Evolutionary conservation across 2,113 vertebrate species (phyloP), one percentile per base, ranked within the genome.

Genomic region (Saccopteryx bilineata): DNA sequence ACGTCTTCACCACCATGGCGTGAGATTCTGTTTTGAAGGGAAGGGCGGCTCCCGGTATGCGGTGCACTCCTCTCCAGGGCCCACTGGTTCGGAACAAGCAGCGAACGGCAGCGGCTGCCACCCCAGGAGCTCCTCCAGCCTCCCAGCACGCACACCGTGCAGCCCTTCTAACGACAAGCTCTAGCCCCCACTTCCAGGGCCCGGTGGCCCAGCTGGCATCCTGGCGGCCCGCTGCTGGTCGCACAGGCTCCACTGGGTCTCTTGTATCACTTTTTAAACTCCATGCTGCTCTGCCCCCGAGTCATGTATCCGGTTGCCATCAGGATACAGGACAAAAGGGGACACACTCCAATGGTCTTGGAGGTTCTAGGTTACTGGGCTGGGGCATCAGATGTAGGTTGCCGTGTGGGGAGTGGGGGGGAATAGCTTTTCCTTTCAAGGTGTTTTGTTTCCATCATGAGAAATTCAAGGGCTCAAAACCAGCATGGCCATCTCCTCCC

Each of bases 191-290:
- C n/a, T 10, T 28, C 90, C 83, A 75, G 79, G 86, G 81, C 96
- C 92, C 83, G 1, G 21, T 28, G 39, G 90, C 88, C 96, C 80
- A 76, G 56, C 39, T 93, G 96, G 94, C 88, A 93, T 52, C 76
- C 86, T 56, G 84, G 91, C 88, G 90, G 87, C 69, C 39, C 17
- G 79, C 28, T 52, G 60, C 81, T 84, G 58, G 63, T 63, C 56
- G 72, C 85, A 31, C 71, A 18, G 91, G 87, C 76, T 94, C 90
- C 91, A 88, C 50, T 1, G 26, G 18, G 92, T 93, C 93, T 97
- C 97, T 81, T 58, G 18, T 96, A 50, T 94, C 92, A 82, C 86
- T 95, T 95, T 90, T 79, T 93, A 97, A 97, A 95, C 93, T 94
- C 93, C 95, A 97, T 14, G 89, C 83, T 65, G 24, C 33, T 60